Evolutionary conservation across 1,140 invertebrate genomes (phyloP).

Genomic region (Myzus persicae): DNA sequence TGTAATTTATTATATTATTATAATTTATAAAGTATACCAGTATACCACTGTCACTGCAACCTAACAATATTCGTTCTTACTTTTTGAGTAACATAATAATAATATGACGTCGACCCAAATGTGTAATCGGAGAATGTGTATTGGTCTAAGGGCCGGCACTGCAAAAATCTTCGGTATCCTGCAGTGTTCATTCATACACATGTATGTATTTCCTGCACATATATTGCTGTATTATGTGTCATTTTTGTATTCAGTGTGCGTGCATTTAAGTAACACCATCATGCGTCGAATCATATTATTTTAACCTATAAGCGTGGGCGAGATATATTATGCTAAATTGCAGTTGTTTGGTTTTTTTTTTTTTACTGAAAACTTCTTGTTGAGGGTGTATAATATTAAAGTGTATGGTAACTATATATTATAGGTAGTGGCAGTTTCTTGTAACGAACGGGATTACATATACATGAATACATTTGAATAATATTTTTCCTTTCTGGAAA

Average conservation of each 20-base stretch:
- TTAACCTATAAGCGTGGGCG: neutral
- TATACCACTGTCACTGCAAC: neutral
- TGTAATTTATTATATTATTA: neutral
- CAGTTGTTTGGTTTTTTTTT: neutral
- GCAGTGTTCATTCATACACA: neutral
- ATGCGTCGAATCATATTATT: neutral
- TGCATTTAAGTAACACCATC: neutral
- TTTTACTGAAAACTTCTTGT: neutral
- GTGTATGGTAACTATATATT: neutral
- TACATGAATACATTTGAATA: constrained; percentile 1
- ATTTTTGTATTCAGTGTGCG: neutral
- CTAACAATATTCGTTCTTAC: neutral
- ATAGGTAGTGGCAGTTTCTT: neutral
- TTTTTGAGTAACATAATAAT: neutral
- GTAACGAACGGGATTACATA: constrained; percentile 9
- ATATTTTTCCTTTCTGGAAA: neutral
- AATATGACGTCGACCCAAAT: neutral
- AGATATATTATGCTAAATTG: neutral
- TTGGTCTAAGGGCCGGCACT: neutral
- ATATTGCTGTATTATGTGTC: neutral
- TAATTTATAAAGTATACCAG: neutral
- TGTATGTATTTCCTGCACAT: neutral
- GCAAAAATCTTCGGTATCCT: neutral
- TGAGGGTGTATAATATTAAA: neutral
- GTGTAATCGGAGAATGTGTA: neutral